Evolutionary conservation across 2,888 invertebrate genomes (phyloP).

Genomic region (Eupithecia subfuscata): DNA sequence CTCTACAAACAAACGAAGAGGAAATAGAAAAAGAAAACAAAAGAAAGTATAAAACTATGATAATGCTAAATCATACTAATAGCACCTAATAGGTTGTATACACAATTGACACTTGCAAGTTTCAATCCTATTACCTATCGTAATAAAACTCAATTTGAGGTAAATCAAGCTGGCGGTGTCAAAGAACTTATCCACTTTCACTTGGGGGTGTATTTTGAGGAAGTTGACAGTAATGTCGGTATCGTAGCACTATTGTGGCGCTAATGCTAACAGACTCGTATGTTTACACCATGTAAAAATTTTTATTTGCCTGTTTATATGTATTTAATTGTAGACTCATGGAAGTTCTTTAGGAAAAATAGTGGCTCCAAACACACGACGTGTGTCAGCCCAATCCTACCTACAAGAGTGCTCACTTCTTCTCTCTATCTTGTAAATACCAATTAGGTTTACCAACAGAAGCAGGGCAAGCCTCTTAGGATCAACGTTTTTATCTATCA

Average conservation of each 20-base stretch:
- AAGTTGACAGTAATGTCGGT: conserved; percentile 19
- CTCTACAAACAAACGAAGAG: not conserved
- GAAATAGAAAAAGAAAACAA: conserved; percentile 45
- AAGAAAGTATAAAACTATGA: conserved; percentile 46
- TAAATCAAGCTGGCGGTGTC: conserved; percentile 44
- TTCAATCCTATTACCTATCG: conserved; percentile 36
- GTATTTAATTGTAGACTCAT: not conserved
- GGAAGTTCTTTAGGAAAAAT: not conserved
- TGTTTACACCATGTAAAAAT: not conserved
- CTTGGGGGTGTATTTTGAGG: conserved; percentile 45
- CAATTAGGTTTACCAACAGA: too few relatives aligned
- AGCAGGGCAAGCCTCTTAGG: too few relatives aligned
- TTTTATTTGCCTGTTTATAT: not conserved
- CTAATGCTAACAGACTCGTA: not conserved
- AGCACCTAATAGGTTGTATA: conserved; percentile 49
- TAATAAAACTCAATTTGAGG: conserved; percentile 45
- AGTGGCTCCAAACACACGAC: not conserved
- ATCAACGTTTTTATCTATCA: too few relatives aligned
- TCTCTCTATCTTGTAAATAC: too few relatives aligned
- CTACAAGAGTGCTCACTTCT: too few relatives aligned
- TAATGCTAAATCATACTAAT: conserved; percentile 53
- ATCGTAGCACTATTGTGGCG: not conserved
- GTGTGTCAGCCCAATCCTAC: not conserved
- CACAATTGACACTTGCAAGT: conserved; percentile 41
- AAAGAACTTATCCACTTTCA: conserved; percentile 61